phyloP scores from a whole-genome alignment of 2,797 vertebrate genomes.

The Megaceryle alcyon region DNA sequence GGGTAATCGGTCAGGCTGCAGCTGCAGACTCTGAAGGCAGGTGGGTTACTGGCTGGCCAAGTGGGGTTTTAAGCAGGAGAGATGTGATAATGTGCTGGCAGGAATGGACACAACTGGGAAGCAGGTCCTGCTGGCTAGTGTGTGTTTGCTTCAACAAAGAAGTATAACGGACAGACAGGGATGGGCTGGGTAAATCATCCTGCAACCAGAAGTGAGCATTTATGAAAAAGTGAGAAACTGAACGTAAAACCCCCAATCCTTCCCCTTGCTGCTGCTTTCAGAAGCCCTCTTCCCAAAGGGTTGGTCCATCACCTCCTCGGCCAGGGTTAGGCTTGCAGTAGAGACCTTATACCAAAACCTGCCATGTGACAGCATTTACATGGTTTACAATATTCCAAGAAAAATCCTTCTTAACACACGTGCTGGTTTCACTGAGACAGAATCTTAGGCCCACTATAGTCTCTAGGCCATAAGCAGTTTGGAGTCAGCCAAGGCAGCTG shows the following conservation, averaged over 20 bases:
- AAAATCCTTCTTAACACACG: background rate
- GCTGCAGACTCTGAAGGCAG: accelerated
- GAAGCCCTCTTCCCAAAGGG: background rate
- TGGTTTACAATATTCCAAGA: background rate
- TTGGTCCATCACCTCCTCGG: background rate
- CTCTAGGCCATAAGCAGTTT: too few species aligned
- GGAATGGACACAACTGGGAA: background rate
- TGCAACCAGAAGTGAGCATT: accelerated
- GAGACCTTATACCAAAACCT: background rate
- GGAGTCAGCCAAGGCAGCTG: background rate
- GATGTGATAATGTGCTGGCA: background rate
- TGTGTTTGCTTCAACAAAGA: background rate
- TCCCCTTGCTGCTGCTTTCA: background rate
- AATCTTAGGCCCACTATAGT: too few species aligned
- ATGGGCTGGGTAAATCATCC: background rate
- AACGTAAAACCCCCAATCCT: accelerated
- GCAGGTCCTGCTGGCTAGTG: background rate
- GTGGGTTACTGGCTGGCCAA: background rate
- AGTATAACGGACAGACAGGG: accelerated
- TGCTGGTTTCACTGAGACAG: background rate
- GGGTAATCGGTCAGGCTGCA: background rate
- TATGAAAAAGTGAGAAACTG: accelerated
- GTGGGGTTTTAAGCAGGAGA: background rate
- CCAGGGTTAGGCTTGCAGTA: accelerated
- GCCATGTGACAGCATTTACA: background rate